A percentile compares a stretch with the other conserved stretches of the same genome.
phyloP scores from a whole-genome alignment of 2,888 invertebrate species.

The Tetranychus truncatus region DNA sequence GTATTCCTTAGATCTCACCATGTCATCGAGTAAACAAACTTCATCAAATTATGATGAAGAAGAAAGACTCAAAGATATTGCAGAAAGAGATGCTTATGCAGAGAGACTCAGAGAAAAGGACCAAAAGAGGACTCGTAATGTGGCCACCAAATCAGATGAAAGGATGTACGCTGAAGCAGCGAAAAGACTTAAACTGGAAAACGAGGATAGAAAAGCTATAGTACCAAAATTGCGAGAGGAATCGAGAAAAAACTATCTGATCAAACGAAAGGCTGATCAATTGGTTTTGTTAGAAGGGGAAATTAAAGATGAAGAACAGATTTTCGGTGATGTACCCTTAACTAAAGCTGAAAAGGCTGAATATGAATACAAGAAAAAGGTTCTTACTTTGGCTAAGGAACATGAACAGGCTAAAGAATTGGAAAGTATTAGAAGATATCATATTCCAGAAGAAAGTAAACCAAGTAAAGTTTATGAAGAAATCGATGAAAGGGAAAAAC shows the following conservation, averaged over 20 bases:
- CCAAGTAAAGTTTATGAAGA: slow-evolving; percentile 44
- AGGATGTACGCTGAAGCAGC: slow-evolving; percentile 59
- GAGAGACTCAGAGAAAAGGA: slow-evolving; percentile 69
- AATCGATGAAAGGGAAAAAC: slow-evolving; percentile 61
- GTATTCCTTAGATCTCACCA: too few relatives aligned
- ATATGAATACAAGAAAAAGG: slow-evolving; percentile 69
- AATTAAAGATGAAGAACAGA: slow-evolving; percentile 82
- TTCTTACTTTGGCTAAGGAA: slow-evolving; percentile 74
- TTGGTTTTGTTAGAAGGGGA: slow-evolving; percentile 82
- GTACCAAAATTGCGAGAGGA: slow-evolving; percentile 62
- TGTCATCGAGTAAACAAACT: too few relatives aligned
- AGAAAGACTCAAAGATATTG: slow-evolving; percentile 46
- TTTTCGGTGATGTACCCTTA: slow-evolving; percentile 72
- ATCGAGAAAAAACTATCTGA: slow-evolving; percentile 78
- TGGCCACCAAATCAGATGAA: slow-evolving; percentile 44
- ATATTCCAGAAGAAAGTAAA: slow-evolving; percentile 58
- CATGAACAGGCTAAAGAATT: slow-evolving; percentile 84
- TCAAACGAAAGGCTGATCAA: slow-evolving; percentile 90
- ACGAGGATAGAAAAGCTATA: slow-evolving; percentile 55
- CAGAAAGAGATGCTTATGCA: slow-evolving; percentile 84
- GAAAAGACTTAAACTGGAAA: slow-evolving; percentile 67
- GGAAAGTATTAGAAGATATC: slow-evolving; percentile 78
- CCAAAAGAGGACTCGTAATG: slow-evolving; percentile 65
- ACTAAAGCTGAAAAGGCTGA: slow-evolving; percentile 68
- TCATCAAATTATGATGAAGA: not conserved